Percentiles rank a stretch among this genome's conserved stretches.
phyloP scores from a whole-genome alignment of 2,888 invertebrate species.

The Teleiodes luculella region DNA sequence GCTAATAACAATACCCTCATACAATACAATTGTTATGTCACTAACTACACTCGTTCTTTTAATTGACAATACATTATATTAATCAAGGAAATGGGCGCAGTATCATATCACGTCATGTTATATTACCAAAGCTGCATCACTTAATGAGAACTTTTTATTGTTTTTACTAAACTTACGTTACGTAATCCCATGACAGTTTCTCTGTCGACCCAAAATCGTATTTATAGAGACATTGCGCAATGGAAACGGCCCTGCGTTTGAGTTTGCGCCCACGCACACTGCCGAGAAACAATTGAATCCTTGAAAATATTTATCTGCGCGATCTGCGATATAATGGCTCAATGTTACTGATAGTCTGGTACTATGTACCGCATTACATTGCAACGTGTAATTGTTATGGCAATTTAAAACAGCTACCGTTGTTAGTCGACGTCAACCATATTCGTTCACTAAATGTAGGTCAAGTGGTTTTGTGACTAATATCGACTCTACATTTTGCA shows the following conservation, averaged over 20 bases:
- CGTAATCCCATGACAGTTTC: conserved; percentile 5
- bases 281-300: conserved; percentile 42
- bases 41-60: too few species aligned
- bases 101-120: too few species aligned
- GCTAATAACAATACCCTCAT: not conserved
- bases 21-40: not conserved
- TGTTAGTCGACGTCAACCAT: not conserved
- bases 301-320: conserved; percentile 33
- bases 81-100: too few species aligned
- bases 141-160: not conserved
- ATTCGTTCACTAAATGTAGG: conserved; percentile 5
- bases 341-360: conserved; percentile 7
- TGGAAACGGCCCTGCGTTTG: conserved; percentile 24
- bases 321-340: conserved; percentile 16
- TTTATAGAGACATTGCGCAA: conserved; percentile 25
- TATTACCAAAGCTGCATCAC: too few species aligned
- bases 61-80: too few species aligned
- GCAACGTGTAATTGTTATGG: not conserved
- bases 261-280: conserved; percentile 24
- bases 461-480: conserved; percentile 11
- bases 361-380: not conserved
- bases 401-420: conserved; percentile 3
- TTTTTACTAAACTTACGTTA: not conserved
- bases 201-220: conserved; percentile 11
- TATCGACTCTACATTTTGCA: conserved; percentile 6